Evolutionary conservation across 2,797 vertebrate genomes (phyloP).

Genomic region (Tinamus major): DNA sequence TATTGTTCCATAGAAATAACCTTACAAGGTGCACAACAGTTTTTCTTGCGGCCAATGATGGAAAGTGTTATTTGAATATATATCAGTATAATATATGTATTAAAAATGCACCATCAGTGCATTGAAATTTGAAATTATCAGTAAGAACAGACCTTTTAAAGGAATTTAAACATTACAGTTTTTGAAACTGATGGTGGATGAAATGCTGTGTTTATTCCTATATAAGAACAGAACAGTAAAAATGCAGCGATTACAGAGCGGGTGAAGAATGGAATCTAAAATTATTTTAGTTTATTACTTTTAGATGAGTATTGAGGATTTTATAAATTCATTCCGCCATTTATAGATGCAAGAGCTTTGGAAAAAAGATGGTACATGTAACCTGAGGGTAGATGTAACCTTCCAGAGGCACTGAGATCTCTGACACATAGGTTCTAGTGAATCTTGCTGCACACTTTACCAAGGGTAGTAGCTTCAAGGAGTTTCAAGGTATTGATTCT

Average conservation of each 20-base stretch:
- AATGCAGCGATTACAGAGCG: background rate
- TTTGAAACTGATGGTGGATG: background rate
- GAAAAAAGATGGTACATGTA: background rate
- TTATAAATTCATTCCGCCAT: background rate
- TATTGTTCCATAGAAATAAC: background rate
- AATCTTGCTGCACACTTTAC: background rate
- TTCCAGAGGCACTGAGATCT: background rate
- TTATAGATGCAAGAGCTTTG: background rate
- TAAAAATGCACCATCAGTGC: background rate
- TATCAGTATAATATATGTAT: background rate
- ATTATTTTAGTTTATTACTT: background rate
- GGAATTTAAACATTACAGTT: fast-evolving
- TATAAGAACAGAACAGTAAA: background rate
- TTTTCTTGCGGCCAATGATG: background rate
- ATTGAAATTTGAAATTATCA: background rate
- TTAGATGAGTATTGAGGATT: background rate
- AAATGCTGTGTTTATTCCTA: background rate
- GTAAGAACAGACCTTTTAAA: background rate
- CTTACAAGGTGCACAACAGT: background rate
- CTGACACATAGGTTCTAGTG: background rate
- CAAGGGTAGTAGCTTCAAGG: background rate
- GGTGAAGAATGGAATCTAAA: background rate
- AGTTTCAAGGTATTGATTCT: background rate
- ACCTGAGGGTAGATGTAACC: background rate
- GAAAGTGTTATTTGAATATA: background rate